Evolutionary conservation across 2,113 vertebrate species (phyloP).

Genomic region (Hydrochoerus hydrochaeris): DNA sequence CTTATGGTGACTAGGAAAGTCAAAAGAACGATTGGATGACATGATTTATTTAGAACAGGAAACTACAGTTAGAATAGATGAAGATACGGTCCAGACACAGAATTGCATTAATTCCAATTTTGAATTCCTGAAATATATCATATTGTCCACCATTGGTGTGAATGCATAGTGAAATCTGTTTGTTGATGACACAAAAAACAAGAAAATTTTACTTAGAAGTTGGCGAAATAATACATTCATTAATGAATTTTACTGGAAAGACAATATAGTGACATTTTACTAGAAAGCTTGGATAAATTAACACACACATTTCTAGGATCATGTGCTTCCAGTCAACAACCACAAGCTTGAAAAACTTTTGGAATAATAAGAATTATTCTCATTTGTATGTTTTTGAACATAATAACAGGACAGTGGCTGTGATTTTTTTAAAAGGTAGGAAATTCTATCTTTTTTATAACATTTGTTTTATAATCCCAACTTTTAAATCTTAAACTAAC

Average conservation of each 20-base stretch:
- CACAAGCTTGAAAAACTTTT: not conserved
- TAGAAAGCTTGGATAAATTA: not conserved
- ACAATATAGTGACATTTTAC: not conserved
- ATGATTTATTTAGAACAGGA: not conserved
- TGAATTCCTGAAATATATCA: not conserved
- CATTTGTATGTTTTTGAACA: not conserved
- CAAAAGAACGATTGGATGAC: not conserved
- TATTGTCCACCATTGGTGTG: not conserved
- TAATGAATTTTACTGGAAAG: not conserved
- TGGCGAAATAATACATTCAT: not conserved
- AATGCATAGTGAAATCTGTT: not conserved
- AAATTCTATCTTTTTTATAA: not conserved
- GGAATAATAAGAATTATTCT: not conserved
- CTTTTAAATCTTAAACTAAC: not conserved
- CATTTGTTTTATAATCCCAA: not conserved
- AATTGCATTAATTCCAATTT: not conserved
- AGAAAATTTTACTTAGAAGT: not conserved
- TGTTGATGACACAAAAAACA: not conserved
- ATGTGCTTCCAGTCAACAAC: not conserved
- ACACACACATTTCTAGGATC: not conserved
- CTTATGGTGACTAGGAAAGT: not conserved
- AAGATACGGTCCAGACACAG: not conserved
- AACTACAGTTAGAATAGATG: not conserved
- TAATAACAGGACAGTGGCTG: not conserved
- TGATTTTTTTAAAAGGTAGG: not conserved